A percentile compares a stretch with the other conserved stretches of the same genome.
Evolutionary conservation across 2,888 invertebrate species (phyloP).

Genomic region (Philaethria dido): DNA sequence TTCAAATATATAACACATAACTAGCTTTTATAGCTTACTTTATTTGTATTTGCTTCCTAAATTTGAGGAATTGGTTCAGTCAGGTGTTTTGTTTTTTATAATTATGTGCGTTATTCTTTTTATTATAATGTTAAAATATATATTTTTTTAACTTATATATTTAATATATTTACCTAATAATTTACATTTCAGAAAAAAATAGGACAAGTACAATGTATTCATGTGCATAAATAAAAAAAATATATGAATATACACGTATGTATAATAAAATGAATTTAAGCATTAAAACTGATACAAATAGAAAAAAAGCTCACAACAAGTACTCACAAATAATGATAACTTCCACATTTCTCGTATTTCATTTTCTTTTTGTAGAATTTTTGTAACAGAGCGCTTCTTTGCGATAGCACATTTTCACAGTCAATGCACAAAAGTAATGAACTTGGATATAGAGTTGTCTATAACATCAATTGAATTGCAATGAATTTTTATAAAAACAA

Average conservation of each 20-base stretch:
- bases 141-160: too few species aligned
- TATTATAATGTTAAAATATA: too few species aligned
- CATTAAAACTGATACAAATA: conserved; percentile 8
- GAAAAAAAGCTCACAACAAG: conserved; percentile 15
- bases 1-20: too few species aligned
- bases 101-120: too few species aligned
- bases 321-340: conserved; percentile 16
- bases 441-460: conserved; percentile 26
- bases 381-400: conserved; percentile 45
- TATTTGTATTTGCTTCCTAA: too few species aligned
- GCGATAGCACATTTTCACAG: conserved; percentile 41
- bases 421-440: conserved; percentile 60
- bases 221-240: not conserved
- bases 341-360: conserved; percentile 19
- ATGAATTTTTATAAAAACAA: not conserved
- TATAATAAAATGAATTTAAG: conserved; percentile 1
- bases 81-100: too few species aligned
- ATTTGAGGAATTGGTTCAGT: too few species aligned
- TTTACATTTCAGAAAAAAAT: too few species aligned
- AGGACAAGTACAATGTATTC: too few species aligned
- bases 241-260: not conserved
- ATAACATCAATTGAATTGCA: conserved; percentile 17
- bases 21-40: too few species aligned
- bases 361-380: conserved; percentile 30
- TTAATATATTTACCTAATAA: too few species aligned